Evolutionary conservation across 2,797 vertebrate genomes (phyloP).

Genomic region (Aulostomus chinensis): DNA sequence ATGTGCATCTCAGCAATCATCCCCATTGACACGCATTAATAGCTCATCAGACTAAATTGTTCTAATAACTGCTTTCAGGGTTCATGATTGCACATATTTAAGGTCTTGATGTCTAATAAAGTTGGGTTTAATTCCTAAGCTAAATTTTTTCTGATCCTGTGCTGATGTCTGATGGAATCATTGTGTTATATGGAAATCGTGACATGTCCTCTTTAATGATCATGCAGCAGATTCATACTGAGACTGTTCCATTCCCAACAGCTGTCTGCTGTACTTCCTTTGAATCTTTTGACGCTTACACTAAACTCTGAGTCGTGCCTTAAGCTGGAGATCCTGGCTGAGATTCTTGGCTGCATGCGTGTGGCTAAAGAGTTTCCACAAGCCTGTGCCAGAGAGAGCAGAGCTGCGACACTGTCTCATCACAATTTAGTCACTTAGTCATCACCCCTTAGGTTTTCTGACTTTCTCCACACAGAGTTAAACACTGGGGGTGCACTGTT

Average conservation of each 20-base stretch:
- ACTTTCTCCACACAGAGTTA: not conserved
- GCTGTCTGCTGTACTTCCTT: conserved; percentile 30
- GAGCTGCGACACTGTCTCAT: conserved; percentile 3
- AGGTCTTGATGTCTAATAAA: conserved; percentile 54
- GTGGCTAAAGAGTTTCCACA: conserved; percentile 29
- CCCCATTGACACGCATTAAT: conserved; percentile 82
- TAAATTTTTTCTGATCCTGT: not conserved
- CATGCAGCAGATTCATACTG: conserved; percentile 23
- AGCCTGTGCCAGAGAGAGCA: conserved; percentile 38
- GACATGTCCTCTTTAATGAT: conserved; percentile 9
- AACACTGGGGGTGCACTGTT: not conserved
- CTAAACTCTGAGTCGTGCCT: conserved; percentile 27
- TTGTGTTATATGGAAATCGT: too few relatives aligned
- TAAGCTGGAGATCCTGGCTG: conserved; percentile 36
- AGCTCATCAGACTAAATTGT: conserved; percentile 86
- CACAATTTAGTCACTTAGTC: conserved; percentile 14
- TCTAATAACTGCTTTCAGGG: conserved; percentile 80
- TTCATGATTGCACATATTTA: conserved; percentile 76
- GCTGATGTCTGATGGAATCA: conserved; percentile 19
- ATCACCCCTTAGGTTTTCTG: conserved; percentile 14
- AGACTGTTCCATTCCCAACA: too few relatives aligned
- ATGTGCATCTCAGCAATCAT: conserved; percentile 81
- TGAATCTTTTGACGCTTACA: conserved; percentile 15
- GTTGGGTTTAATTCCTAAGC: conserved; percentile 51
- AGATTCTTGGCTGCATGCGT: conserved; percentile 43